Percentiles rank a stretch among this genome's conserved stretches.
Evolutionary conservation across 2,888 invertebrate species (phyloP).

Genomic region (Panzeria rudis): DNA sequence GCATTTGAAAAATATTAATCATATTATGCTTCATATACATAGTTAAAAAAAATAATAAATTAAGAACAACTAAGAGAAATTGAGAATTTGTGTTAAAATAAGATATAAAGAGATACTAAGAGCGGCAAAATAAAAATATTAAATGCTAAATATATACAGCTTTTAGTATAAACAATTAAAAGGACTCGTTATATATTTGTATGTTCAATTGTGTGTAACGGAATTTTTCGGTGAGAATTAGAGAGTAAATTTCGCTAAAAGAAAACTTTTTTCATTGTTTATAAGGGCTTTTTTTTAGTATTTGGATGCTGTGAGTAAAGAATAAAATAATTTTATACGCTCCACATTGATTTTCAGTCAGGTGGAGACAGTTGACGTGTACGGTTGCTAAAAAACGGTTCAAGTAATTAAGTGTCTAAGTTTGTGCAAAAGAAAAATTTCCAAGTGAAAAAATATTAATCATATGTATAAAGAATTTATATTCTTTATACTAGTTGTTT

Average conservation of each 20-base stretch:
- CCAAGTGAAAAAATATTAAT: conserved; percentile 39
- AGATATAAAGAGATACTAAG: background rate
- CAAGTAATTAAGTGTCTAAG: conserved; percentile 73
- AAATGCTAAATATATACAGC: conserved; percentile 16
- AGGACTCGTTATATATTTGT: conserved; percentile 33
- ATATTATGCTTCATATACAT: conserved; percentile 44
- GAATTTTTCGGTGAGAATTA: conserved; percentile 64
- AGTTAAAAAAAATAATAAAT: background rate
- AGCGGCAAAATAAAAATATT: background rate
- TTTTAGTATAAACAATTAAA: conserved; percentile 15
- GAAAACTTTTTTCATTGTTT: conserved; percentile 45
- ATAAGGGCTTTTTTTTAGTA: conserved; percentile 20
- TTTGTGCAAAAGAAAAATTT: conserved; percentile 65
- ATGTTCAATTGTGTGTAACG: conserved; percentile 42
- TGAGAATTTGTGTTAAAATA: background rate
- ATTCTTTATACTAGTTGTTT: conserved; percentile 30
- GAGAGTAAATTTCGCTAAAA: conserved; percentile 52
- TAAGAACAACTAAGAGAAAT: background rate
- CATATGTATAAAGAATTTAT: conserved; percentile 1
- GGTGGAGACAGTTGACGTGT: conserved; percentile 83
- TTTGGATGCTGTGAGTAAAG: conserved; percentile 63
- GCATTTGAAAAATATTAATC: conserved; percentile 37
- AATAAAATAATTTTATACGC: conserved; percentile 56
- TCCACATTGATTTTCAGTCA: conserved; percentile 79
- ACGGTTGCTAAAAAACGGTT: conserved; percentile 79